A percentile compares a stretch with the other conserved stretches of the same genome.
These are phyloP conservation scores for Ischnus inquisitorius DNA, from an alignment of 2,888 invertebrate genomes.

Conservation along the genomic window DNA sequence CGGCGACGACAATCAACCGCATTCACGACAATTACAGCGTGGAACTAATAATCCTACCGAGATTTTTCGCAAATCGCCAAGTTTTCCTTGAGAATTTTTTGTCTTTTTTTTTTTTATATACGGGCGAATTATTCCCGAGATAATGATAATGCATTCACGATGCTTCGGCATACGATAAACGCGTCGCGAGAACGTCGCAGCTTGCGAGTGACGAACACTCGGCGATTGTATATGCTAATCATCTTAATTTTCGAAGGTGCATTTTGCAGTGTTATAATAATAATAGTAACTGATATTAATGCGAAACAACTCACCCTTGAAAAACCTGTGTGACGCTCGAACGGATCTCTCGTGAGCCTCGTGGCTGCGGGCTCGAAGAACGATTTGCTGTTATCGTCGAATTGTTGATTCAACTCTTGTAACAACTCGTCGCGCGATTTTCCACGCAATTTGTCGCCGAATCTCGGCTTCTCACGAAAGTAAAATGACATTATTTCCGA, in stretches of 20 bases:
- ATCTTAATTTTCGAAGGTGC: neutral
- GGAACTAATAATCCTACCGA: constrained; percentile 24
- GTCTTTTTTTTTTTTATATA: constrained; percentile 7
- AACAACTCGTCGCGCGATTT: constrained; percentile 82
- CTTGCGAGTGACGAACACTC: neutral
- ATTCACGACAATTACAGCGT: constrained; percentile 59
- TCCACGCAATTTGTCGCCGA: constrained; percentile 81
- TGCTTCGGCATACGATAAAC: constrained; percentile 10
- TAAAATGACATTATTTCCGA: constrained; percentile 81
- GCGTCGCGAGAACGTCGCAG: neutral
- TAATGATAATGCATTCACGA: constrained; percentile 12
- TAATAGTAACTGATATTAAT: neutral
- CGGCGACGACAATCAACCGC: constrained; percentile 39
- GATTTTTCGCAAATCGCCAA: neutral
- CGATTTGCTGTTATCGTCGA: constrained; percentile 79
- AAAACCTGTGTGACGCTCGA: constrained; percentile 80
- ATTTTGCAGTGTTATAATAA: neutral
- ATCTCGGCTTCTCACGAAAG: constrained; percentile 82
- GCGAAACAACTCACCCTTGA: constrained; percentile 75
- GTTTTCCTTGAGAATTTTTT: constrained; percentile 34
- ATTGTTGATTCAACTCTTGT: constrained; percentile 81
- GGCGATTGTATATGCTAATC: neutral
- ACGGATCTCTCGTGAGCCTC: constrained; percentile 76
- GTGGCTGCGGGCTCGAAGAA: constrained; percentile 79
- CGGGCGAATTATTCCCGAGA: constrained; percentile 24